A percentile compares a stretch with the other conserved stretches of the same genome.
Evolutionary conservation across 2,113 vertebrate genomes (phyloP).

Genomic region (Gobio gobio): DNA sequence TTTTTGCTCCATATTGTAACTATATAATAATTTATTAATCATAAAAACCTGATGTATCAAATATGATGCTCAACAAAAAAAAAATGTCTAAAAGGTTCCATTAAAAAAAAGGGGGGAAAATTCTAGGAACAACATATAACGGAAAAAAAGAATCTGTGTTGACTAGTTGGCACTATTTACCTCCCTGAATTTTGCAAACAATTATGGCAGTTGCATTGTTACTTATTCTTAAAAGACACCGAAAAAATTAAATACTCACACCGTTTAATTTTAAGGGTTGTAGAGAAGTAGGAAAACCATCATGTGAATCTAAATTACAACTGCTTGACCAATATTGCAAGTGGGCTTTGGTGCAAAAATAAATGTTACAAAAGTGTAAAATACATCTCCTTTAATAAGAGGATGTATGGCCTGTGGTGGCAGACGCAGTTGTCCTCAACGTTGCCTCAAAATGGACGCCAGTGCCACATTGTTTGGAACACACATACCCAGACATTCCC

Average conservation of each 20-base stretch:
- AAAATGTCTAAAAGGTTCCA: too few species aligned
- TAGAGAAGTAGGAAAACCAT: not conserved
- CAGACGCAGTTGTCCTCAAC: not conserved
- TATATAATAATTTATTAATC: too few species aligned
- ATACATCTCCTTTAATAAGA: not conserved
- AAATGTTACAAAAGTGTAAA: not conserved
- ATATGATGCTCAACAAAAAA: too few species aligned
- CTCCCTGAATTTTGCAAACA: not conserved
- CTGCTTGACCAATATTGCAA: not conserved
- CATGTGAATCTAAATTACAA: not conserved
- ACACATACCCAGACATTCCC: not conserved
- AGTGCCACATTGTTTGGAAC: slow-evolving; percentile 23
- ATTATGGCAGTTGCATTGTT: not conserved
- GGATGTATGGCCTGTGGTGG: not conserved
- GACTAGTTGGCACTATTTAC: not conserved
- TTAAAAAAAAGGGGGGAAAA: too few species aligned
- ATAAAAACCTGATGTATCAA: too few species aligned
- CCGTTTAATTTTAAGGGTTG: not conserved
- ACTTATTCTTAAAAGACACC: not conserved
- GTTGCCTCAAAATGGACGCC: slow-evolving; percentile 1
- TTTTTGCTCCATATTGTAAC: too few species aligned
- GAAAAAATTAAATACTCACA: not conserved
- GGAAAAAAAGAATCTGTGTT: not conserved
- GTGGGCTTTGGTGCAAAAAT: not conserved
- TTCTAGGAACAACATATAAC: too few species aligned